Conservation (phyloP, 2,888 invertebrate genomes). For the Parelbella ahira region DNA sequence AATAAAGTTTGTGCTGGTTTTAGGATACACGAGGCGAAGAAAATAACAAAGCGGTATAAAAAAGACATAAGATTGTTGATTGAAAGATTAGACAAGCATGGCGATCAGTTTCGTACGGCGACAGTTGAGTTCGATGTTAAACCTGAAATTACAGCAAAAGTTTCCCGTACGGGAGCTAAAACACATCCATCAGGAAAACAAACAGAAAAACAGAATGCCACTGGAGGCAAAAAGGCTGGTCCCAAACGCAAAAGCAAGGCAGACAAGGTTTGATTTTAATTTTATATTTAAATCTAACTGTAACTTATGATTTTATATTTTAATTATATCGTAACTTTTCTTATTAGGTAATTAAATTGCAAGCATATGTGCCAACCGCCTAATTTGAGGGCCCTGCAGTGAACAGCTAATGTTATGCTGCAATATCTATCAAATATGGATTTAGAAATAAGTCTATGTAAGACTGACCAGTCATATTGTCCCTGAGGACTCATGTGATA, state of each 20-base stretch:
- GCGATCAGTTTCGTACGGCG: slow-evolving; percentile 84
- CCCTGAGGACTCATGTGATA: too few relatives aligned
- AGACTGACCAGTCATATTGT: too few relatives aligned
- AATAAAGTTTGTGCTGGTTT: slow-evolving; percentile 39
- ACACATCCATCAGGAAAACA: slow-evolving; percentile 48
- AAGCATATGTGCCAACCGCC: too few relatives aligned
- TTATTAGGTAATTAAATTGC: too few relatives aligned
- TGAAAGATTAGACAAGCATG: slow-evolving; percentile 84
- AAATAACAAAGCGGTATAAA: slow-evolving; percentile 83
- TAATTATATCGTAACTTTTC: too few relatives aligned
- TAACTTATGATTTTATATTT: too few relatives aligned
- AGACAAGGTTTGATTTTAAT: slow-evolving; percentile 64
- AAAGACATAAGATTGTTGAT: slow-evolving; percentile 86
- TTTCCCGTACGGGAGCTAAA: slow-evolving; percentile 47
- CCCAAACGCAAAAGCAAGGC: slow-evolving; percentile 82
- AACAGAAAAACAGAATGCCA: slow-evolving; percentile 53
- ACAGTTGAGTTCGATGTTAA: slow-evolving; percentile 79
- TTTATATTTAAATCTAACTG: too few relatives aligned
- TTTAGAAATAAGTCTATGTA: too few relatives aligned
- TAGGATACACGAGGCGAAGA: slow-evolving; percentile 86
- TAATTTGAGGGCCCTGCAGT: too few relatives aligned
- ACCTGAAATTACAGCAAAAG: slow-evolving; percentile 48
- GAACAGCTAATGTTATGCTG: too few relatives aligned
- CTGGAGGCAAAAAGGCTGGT: slow-evolving; percentile 59
- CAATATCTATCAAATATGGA: too few relatives aligned